Evolutionary conservation across 1,140 invertebrate species (phyloP).

Genomic region (Protaetia brevitarsis): DNA sequence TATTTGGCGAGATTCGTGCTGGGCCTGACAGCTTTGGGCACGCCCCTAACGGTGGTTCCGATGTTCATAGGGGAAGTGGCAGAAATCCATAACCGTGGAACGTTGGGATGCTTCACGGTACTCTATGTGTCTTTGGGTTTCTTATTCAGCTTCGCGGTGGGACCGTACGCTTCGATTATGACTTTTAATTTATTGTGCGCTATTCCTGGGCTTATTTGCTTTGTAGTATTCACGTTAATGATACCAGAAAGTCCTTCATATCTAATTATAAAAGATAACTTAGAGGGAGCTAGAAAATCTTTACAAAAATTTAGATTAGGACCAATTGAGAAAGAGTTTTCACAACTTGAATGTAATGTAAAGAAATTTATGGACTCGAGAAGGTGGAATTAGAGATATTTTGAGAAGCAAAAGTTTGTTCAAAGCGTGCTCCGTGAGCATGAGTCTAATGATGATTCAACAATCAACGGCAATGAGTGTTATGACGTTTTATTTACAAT

Average conservation of each 20-base stretch:
- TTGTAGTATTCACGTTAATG: conserved; percentile 49
- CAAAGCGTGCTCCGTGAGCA: conserved; percentile 64
- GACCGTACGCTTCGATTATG: conserved; percentile 56
- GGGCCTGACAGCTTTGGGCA: conserved; percentile 48
- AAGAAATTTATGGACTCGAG: not conserved
- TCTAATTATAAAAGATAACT: conserved; percentile 10
- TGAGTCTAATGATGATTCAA: conserved; percentile 66
- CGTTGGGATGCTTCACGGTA: conserved; percentile 30
- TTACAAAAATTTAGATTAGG: not conserved
- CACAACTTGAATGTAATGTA: not conserved
- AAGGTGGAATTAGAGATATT: conserved; percentile 51
- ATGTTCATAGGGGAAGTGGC: conserved; percentile 54
- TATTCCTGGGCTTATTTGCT: conserved; percentile 50
- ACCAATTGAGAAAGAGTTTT: not conserved
- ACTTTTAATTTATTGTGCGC: conserved; percentile 51
- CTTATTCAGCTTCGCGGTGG: conserved; percentile 53
- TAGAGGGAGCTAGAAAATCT: not conserved
- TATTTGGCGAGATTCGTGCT: conserved; percentile 47
- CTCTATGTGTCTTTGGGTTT: conserved; percentile 32
- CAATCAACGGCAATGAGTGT: conserved; percentile 77
- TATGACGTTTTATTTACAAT: conserved; percentile 72
- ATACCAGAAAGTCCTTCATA: conserved; percentile 48
- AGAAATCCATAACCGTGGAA: conserved; percentile 39
- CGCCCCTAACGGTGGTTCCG: conserved; percentile 51
- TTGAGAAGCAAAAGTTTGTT: conserved; percentile 54